Percentiles rank a stretch among this genome's conserved stretches.
These are phyloP conservation scores for Neelides folsomi DNA, from an alignment of 2,888 invertebrate genomes.

Conservation along the genomic window DNA sequence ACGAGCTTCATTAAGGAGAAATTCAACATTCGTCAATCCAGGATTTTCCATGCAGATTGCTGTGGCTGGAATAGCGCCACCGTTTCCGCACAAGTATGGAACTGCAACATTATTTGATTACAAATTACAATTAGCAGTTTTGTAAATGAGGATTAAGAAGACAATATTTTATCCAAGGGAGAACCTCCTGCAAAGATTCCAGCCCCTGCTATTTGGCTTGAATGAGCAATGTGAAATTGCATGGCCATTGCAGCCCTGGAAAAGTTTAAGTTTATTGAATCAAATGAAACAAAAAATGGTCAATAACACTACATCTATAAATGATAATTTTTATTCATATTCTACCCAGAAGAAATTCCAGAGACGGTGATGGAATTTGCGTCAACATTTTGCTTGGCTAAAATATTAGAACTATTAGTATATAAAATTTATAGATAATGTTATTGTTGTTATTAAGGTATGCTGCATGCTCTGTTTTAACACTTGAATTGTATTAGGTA, in stretches of 20 bases:
- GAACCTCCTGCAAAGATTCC: constrained; percentile 37
- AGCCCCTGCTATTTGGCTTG: constrained; percentile 35
- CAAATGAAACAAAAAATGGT: constrained; percentile 1
- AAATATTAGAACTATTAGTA: too few species aligned
- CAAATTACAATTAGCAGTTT: not conserved
- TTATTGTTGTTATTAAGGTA: too few species aligned
- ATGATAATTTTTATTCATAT: not conserved
- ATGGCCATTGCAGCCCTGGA: constrained; percentile 37
- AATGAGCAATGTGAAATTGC: constrained; percentile 37
- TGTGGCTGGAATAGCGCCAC: constrained; percentile 17
- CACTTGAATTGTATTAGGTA: too few species aligned
- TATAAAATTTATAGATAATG: too few species aligned
- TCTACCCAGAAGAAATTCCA: too few species aligned
- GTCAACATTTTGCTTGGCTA: too few species aligned
- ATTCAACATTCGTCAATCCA: constrained; percentile 15
- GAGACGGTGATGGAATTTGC: too few species aligned
- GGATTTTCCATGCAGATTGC: constrained; percentile 25
- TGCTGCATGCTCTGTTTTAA: too few species aligned
- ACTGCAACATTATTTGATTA: constrained; percentile 13
- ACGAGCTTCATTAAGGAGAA: constrained; percentile 18
- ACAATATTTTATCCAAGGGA: not conserved
- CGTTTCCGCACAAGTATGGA: constrained; percentile 28
- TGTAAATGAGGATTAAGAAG: not conserved
- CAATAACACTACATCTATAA: not conserved
- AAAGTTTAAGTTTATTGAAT: constrained; percentile 34